Conservation (phyloP, 1,140 invertebrate species). For the Brachionus rotundiformis region DNA sequence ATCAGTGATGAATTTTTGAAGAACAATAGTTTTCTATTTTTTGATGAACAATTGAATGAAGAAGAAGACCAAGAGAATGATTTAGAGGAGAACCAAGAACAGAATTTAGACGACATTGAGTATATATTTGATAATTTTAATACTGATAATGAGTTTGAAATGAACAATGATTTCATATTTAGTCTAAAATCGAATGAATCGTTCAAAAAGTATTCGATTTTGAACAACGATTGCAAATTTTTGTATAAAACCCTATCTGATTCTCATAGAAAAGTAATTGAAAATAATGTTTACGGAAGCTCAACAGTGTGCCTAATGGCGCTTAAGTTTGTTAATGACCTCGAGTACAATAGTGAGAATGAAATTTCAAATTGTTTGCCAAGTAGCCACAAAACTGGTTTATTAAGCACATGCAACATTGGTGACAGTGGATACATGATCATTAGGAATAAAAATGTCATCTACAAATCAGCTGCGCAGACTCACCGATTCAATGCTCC, state of each 20-base stretch:
- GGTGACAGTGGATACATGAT: constrained; percentile 97
- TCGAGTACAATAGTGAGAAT: neutral
- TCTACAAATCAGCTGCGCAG: constrained; percentile 89
- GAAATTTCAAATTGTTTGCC: neutral
- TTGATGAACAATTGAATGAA: neutral
- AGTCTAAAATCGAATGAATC: constrained; percentile 13
- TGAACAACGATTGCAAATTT: constrained; percentile 37
- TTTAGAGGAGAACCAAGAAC: neutral
- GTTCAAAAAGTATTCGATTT: neutral
- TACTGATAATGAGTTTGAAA: neutral
- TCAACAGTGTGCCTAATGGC: constrained; percentile 46
- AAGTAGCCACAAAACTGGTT: neutral
- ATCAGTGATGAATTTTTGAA: constrained; percentile 31
- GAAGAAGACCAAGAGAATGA: constrained; percentile 3
- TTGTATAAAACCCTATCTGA: constrained; percentile 15
- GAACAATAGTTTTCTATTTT: constrained; percentile 20
- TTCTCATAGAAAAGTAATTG: neutral
- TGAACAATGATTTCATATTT: neutral
- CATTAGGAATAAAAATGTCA: constrained; percentile 76
- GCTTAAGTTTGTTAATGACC: constrained; percentile 5
- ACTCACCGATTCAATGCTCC: constrained; percentile 98
- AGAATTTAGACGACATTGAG: neutral
- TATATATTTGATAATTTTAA: constrained; percentile 18
- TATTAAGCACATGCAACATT: constrained; percentile 78
- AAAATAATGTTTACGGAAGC: constrained; percentile 39